Evolutionary conservation across 2,113 vertebrate genomes (phyloP).

Genomic region (Cygnus buccinator): DNA sequence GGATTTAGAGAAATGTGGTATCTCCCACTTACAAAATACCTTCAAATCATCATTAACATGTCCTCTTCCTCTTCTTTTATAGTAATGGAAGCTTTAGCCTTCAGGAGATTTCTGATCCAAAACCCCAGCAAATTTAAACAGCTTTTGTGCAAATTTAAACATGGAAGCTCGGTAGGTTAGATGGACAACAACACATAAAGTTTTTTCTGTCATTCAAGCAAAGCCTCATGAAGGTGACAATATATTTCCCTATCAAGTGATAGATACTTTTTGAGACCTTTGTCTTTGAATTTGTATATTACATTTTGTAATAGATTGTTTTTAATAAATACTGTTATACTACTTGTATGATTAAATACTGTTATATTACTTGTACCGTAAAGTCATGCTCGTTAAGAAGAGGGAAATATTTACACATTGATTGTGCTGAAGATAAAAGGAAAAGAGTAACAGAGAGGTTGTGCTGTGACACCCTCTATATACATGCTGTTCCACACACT

Average conservation of each 20-base stretch:
- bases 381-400: background rate
- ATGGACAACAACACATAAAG: background rate
- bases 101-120: background rate
- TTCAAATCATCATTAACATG: background rate
- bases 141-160: background rate
- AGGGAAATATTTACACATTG: conserved; percentile 42
- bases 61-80: background rate
- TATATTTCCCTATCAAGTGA: background rate
- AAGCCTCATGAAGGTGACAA: background rate
- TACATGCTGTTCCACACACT: background rate
- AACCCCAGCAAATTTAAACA: background rate
- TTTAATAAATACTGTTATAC: background rate
- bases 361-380: conserved; percentile 9
- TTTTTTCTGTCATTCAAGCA: background rate
- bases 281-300: background rate
- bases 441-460: background rate
- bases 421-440: background rate
- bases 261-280: background rate
- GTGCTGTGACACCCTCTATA: background rate
- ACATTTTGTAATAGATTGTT: background rate
- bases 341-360: background rate
- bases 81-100: background rate
- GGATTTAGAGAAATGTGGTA: background rate
- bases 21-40: background rate
- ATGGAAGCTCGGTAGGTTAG: background rate